Evolutionary conservation across 1,140 invertebrate genomes (phyloP).

Genomic region (Coenobita brevimanus): DNA sequence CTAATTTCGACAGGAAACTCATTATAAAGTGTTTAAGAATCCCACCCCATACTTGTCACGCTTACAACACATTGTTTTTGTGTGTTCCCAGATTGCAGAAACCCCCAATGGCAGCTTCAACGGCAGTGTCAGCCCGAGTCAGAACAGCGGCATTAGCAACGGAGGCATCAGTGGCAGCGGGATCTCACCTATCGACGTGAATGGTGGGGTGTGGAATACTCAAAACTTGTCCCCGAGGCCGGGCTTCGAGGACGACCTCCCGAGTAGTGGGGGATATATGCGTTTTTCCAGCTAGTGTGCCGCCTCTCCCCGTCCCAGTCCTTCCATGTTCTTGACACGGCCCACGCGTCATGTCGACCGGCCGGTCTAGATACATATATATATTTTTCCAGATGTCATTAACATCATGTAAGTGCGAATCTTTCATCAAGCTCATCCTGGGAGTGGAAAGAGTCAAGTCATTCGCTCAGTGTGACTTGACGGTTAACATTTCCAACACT

Average conservation of each 20-base stretch:
- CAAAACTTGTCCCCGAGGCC: conserved; percentile 38
- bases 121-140: background rate
- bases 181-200: conserved; percentile 47
- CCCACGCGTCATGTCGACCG: no score
- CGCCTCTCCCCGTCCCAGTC: background rate
- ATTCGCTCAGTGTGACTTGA: no score
- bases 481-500: no score
- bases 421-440: no score
- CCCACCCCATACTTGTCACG: background rate
- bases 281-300: conserved; percentile 50
- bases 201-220: conserved; percentile 49
- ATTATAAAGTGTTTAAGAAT: no score
- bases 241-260: conserved; percentile 54
- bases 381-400: no score
- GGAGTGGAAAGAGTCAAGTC: no score
- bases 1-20: no score
- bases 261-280: conserved; percentile 53
- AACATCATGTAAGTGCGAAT: no score
- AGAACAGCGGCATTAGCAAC: conserved; percentile 24
- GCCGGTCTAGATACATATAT: no score
- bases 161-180: background rate
- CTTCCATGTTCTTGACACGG: no score
- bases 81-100: conserved; percentile 36
- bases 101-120: conserved; percentile 50
- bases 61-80: background rate